phyloP scores from a whole-genome alignment of 2,888 invertebrate genomes.

The Torymus texanus region DNA sequence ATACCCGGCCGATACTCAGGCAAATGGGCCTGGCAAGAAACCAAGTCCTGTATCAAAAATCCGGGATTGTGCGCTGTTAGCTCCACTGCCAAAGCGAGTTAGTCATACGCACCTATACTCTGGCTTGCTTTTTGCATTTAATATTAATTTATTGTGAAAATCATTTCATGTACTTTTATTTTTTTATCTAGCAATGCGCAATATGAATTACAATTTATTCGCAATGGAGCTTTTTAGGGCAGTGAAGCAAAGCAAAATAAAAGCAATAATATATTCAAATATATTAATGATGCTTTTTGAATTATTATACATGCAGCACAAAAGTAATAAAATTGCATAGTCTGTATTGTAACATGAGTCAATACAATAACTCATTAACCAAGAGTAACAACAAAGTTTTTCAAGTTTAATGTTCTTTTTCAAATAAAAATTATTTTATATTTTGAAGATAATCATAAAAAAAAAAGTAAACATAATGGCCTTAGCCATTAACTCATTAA shows the following conservation, averaged over 20 bases:
- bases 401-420: slow-evolving; percentile 27
- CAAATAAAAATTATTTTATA: not conserved
- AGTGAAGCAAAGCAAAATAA: slow-evolving; percentile 28
- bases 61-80: slow-evolving; percentile 70
- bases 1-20: slow-evolving; percentile 78
- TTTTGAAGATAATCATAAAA: not conserved
- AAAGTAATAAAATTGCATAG: too few species aligned
- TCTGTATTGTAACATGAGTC: slow-evolving; percentile 23
- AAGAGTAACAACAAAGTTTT: slow-evolving; percentile 30
- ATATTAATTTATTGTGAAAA: too few species aligned
- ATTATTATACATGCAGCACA: too few species aligned
- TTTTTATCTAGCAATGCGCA: slow-evolving; percentile 33
- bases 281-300: not conserved
- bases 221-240: slow-evolving; percentile 20
- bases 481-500: too few species aligned
- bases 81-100: slow-evolving; percentile 72
- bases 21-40: slow-evolving; percentile 79
- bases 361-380: slow-evolving; percentile 30
- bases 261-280: slow-evolving; percentile 3
- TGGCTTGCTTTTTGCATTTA: slow-evolving; percentile 60
- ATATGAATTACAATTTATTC: slow-evolving; percentile 30
- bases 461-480: not conserved
- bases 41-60: slow-evolving; percentile 74
- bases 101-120: slow-evolving; percentile 69
- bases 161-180: slow-evolving; percentile 10